Conservation (phyloP, 2,797 vertebrate genomes). For the Limosa lapponica region DNA sequence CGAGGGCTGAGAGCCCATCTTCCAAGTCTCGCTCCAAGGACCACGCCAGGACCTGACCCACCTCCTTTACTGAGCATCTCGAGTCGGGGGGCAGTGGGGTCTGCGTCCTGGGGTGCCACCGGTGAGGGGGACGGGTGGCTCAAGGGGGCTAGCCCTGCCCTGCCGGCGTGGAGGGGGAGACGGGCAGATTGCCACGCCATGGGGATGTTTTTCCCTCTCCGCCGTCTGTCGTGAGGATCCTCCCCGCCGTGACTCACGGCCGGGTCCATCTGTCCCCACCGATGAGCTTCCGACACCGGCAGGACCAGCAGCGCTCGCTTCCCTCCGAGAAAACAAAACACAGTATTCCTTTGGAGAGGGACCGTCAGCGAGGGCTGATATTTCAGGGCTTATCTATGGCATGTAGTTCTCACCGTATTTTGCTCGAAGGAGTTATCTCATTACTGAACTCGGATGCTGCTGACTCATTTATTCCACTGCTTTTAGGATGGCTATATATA, state of each 20-base stretch:
- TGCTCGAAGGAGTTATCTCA: neutral
- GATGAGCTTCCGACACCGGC: neutral
- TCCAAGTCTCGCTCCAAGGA: neutral
- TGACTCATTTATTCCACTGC: neutral
- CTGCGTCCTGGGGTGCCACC: neutral
- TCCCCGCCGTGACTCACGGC: neutral
- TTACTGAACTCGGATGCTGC: neutral
- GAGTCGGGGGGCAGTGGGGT: fast-evolving
- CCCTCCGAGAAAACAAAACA: neutral
- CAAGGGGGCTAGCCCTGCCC: neutral
- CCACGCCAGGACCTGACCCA: fast-evolving
- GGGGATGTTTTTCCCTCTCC: neutral
- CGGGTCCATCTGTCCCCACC: neutral
- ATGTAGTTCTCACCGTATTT: neutral
- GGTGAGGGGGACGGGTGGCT: fast-evolving
- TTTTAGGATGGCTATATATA: neutral
- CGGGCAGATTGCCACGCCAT: fast-evolving
- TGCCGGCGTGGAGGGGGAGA: fast-evolving
- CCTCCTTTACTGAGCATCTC: neutral
- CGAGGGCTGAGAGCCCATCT: neutral
- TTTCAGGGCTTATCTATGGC: neutral
- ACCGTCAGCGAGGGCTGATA: fast-evolving
- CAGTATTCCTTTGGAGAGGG: neutral
- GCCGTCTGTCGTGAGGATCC: neutral
- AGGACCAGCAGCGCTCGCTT: neutral